Conservation (phyloP, 2,797 vertebrate genomes). For the Coccyzus lansbergi region DNA sequence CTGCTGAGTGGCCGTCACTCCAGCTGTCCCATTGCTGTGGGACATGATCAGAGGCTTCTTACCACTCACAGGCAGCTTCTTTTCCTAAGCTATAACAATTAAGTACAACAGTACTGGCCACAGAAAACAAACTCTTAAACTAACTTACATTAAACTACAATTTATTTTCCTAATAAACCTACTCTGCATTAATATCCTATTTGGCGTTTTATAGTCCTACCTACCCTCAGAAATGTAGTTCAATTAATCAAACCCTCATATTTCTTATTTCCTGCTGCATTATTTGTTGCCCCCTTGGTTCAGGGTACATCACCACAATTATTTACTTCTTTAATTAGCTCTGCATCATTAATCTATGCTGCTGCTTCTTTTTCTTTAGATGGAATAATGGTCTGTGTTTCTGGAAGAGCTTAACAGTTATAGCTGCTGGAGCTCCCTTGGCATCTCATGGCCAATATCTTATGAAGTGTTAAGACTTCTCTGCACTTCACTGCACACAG, state of each 20-base stretch:
- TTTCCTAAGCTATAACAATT: neutral
- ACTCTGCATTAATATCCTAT: constrained; percentile 29
- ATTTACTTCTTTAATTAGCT: constrained; percentile 75
- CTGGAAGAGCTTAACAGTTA: neutral
- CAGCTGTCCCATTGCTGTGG: neutral
- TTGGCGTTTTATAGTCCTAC: constrained; percentile 61
- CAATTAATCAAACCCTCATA: constrained; percentile 49
- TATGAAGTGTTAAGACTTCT: neutral
- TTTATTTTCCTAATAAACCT: constrained; percentile 66
- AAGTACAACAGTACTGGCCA: neutral
- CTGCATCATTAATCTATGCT: constrained; percentile 47
- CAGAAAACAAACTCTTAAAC: constrained; percentile 22
- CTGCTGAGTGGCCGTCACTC: neutral
- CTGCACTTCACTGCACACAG: neutral
- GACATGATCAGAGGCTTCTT: accelerated
- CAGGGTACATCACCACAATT: constrained; percentile 5
- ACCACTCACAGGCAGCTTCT: neutral
- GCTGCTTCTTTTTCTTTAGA: constrained; percentile 20
- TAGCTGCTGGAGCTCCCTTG: neutral
- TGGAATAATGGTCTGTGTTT: neutral
- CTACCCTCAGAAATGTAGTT: constrained; percentile 60
- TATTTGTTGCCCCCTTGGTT: constrained; percentile 36
- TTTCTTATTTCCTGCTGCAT: constrained; percentile 34
- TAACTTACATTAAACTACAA: constrained; percentile 61
- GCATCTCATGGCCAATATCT: neutral